phyloP scores from a whole-genome alignment of 2,797 vertebrate genomes.

The Peromyscus aztecus region DNA sequence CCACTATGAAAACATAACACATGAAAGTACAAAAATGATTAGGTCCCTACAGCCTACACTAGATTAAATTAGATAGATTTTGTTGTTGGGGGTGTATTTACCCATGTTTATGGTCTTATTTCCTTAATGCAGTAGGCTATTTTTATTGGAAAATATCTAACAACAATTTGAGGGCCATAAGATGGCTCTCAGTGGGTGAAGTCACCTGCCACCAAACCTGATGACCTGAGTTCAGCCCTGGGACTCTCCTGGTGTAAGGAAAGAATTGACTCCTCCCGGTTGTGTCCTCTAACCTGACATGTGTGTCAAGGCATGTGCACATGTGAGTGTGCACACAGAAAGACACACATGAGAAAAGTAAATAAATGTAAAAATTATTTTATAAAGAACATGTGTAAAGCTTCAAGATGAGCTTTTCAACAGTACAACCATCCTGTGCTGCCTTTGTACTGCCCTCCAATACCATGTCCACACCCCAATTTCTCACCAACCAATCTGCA shows the following conservation, averaged over 20 bases:
- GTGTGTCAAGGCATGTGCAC: background rate
- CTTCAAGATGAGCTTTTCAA: background rate
- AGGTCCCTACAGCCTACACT: background rate
- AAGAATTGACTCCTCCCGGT: background rate
- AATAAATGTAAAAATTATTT: background rate
- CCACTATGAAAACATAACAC: background rate
- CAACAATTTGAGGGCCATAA: background rate
- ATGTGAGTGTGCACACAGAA: background rate
- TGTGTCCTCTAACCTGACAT: background rate
- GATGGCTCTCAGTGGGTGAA: background rate
- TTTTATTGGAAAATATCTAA: conserved; percentile 36
- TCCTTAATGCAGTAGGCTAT: background rate
- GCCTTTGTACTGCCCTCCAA: background rate
- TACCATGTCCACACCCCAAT: background rate
- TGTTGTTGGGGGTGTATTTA: background rate
- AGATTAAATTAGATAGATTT: background rate
- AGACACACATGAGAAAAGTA: background rate
- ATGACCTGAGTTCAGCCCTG: background rate
- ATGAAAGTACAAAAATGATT: conserved; percentile 32
- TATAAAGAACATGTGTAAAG: background rate
- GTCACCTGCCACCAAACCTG: background rate
- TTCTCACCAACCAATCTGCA: background rate
- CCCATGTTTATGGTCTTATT: background rate
- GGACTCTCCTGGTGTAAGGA: background rate
- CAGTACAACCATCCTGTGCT: no score